phyloP scores from a whole-genome alignment of 2,113 vertebrate species.

The Archilochus colubris region DNA sequence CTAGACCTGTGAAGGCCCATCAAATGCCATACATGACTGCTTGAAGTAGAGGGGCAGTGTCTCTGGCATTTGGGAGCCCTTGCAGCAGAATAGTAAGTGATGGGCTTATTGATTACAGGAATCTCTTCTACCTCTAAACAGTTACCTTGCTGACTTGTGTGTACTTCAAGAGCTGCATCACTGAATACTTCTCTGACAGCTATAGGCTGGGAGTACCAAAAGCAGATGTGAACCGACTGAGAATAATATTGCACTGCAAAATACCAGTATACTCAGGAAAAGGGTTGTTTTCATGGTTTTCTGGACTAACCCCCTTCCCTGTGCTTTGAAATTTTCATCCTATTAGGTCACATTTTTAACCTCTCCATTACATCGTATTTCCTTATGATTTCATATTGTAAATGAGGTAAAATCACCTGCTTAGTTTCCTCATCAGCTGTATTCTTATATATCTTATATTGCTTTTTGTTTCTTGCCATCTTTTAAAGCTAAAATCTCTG shows the following conservation, averaged over 20 bases:
- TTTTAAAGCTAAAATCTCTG: background rate
- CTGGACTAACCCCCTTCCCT: background rate
- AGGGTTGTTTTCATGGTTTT: background rate
- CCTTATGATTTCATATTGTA: background rate
- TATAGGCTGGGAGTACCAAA: background rate
- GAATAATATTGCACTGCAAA: background rate
- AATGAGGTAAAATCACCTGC: background rate
- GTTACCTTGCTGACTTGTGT: background rate
- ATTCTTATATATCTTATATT: background rate
- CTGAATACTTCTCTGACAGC: background rate
- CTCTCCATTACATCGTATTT: background rate
- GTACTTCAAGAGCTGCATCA: background rate
- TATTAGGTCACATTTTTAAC: background rate
- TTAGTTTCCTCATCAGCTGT: background rate
- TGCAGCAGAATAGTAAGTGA: background rate
- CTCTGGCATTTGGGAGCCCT: background rate
- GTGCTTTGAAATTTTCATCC: background rate
- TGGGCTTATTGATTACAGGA: background rate
- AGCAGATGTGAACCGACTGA: background rate
- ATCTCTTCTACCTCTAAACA: background rate
- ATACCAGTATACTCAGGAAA: background rate
- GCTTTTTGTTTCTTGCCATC: background rate
- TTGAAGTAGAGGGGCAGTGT: background rate
- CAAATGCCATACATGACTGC: background rate
- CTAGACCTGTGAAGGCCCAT: background rate